Base-by-base conservation (phyloP, 1,140 invertebrate species). In the Phymastichus coffea region DNA sequence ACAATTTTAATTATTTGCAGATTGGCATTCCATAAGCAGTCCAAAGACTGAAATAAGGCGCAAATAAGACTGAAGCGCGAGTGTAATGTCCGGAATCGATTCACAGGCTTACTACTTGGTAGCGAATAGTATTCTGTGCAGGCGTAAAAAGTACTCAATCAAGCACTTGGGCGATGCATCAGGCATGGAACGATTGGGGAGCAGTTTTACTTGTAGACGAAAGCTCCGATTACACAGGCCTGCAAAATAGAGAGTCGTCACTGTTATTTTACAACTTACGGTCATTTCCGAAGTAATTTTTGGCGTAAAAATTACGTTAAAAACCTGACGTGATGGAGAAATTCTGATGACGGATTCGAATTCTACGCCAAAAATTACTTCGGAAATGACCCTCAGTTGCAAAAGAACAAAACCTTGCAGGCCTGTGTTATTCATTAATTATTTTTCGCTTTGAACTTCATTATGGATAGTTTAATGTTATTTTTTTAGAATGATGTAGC, bases 1-100 rank as follows among this genome's bases (percentile, higher is more conserved):
- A n/a, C n/a, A n/a, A n/a, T n/a, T n/a, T n/a, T n/a, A n/a, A 8
- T 61, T 43, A 51, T 57, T 60, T 60, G 37, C 55, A 90, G 88
- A 77, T 92, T 48, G 91, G 91, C 2, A 89, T 93, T 61, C 91
- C 91, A 1, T 93, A 84, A 73, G 86, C 88, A 1, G 89, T 87
- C 61, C 75, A 82, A 14, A n/a, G n/a, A n/a, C n/a, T n/a, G n/a
- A n/a, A 86, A 80, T 62, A 87, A 92, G 69, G 76, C 83, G 23
- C 81, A 86, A 33, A 82, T 91, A n/a, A 76, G 83, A 44, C 76
- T 88, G 56, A 93, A 92, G 70, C 80, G 81, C 57, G 75, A 82
- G 14, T 92, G 90, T 69, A 92, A 93, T 68, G 81, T 89, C 60
- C 64, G 63, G 1, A 80, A 86, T 59, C 57, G 47, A 14, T 12